phyloP scores from a whole-genome alignment of 2,113 vertebrate genomes.

The Grammomys dolichurus region DNA sequence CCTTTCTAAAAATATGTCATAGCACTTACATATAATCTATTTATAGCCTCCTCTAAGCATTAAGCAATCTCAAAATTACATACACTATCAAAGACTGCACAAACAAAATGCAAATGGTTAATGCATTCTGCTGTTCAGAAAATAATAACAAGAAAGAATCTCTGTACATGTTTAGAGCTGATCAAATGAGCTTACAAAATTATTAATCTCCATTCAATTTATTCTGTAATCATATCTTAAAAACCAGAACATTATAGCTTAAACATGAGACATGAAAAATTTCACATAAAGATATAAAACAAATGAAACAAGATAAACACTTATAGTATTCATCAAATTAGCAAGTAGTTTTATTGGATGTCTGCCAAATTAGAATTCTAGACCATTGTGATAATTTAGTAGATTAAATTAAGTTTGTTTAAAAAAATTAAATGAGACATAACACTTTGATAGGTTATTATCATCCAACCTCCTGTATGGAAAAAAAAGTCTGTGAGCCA shows the following conservation, averaged over 20 bases:
- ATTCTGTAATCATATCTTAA: neutral
- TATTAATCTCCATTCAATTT: neutral
- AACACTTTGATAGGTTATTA: neutral
- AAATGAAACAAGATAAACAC: neutral
- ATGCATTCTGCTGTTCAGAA: neutral
- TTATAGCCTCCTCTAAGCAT: neutral
- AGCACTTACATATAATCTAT: neutral
- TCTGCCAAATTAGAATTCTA: neutral
- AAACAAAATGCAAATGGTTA: neutral
- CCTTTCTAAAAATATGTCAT: neutral
- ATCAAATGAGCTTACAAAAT: neutral
- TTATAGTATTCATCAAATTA: neutral
- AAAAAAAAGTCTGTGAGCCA: neutral
- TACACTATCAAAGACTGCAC: neutral
- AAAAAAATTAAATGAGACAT: neutral
- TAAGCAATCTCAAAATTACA: neutral
- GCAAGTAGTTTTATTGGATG: neutral
- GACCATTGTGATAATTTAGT: neutral
- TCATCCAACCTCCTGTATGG: neutral
- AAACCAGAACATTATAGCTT: neutral
- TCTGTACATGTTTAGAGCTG: neutral
- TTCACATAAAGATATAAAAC: neutral
- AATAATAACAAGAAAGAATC: neutral
- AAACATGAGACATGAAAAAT: neutral
- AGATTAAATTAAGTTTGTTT: neutral